These are phyloP conservation scores for Jacana jacana DNA, from an alignment of 2,113 vertebrate species.

Conservation along the genomic window DNA sequence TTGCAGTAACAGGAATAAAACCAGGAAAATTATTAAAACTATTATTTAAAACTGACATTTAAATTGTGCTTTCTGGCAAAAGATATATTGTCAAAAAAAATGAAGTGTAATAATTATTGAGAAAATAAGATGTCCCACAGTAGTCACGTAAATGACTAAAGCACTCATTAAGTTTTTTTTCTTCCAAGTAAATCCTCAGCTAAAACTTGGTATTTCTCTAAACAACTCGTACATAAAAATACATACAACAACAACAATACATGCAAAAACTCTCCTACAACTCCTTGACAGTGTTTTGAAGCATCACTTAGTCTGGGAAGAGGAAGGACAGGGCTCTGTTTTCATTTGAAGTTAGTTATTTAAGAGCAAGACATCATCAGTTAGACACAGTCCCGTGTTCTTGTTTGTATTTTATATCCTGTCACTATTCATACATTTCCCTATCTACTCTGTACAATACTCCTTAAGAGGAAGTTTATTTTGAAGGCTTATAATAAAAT, in stretches of 20 bases:
- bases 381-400: not conserved
- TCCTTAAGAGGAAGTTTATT: not conserved
- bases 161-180: not conserved
- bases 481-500: not conserved
- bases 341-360: not conserved
- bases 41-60: slow-evolving; percentile 62
- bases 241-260: too few species aligned
- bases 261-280: not conserved
- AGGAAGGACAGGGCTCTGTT: not conserved
- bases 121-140: slow-evolving; percentile 38
- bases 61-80: slow-evolving; percentile 59
- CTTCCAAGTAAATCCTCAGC: not conserved
- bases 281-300: not conserved
- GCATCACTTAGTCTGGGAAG: not conserved
- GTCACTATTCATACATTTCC: not conserved
- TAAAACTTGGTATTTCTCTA: not conserved
- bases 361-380: not conserved
- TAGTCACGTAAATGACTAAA: slow-evolving; percentile 40
- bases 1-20: slow-evolving; percentile 17
- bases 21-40: slow-evolving; percentile 53
- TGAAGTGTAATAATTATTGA: slow-evolving; percentile 46
- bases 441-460: not conserved
- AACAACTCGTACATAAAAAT: not conserved
- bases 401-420: not conserved
- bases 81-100: slow-evolving; percentile 56